Percentiles rank a stretch among this genome's conserved stretches.
These are phyloP conservation scores for Charaxes varanes DNA, from an alignment of 1,140 invertebrate genomes.

Conservation along the genomic window DNA sequence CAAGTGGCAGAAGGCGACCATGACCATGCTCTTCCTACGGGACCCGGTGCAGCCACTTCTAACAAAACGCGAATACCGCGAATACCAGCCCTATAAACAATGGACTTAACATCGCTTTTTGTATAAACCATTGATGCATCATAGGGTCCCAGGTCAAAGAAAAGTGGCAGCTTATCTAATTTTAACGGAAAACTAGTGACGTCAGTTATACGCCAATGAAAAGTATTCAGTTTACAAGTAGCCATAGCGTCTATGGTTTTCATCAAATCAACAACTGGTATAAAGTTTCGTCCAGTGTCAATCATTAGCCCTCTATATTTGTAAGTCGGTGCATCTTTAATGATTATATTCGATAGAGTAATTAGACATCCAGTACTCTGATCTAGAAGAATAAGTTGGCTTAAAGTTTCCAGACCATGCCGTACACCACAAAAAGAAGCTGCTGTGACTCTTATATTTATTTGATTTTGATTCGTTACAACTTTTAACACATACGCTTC, in stretches of 20 bases:
- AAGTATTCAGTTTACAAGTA: slow-evolving; percentile 85
- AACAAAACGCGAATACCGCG: slow-evolving; percentile 81
- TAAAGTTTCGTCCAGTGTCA: slow-evolving; percentile 85
- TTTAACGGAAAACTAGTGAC: slow-evolving; percentile 86
- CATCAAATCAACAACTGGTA: slow-evolving; percentile 79
- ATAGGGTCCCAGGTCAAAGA: slow-evolving; percentile 84
- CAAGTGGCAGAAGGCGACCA: slow-evolving; percentile 82
- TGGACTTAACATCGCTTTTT: slow-evolving; percentile 76
- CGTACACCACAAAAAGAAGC: slow-evolving; percentile 83
- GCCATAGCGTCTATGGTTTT: slow-evolving; percentile 84
- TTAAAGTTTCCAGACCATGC: slow-evolving; percentile 85
- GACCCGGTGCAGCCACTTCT: slow-evolving; percentile 86
- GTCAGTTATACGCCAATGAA: slow-evolving; percentile 90
- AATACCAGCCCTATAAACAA: slow-evolving; percentile 79
- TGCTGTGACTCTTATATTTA: slow-evolving; percentile 77
- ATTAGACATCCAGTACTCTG: slow-evolving; percentile 74
- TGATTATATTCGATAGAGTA: slow-evolving; percentile 72
- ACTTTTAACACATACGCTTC: slow-evolving; percentile 82
- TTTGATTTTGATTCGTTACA: slow-evolving; percentile 56
- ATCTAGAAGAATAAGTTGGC: slow-evolving; percentile 84
- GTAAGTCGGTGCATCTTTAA: slow-evolving; percentile 77
- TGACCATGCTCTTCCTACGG: slow-evolving; percentile 83
- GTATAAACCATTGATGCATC: slow-evolving; percentile 79
- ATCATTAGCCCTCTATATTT: slow-evolving; percentile 83
- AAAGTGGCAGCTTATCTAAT: slow-evolving; percentile 77